Evolutionary conservation across 1,140 invertebrate species (phyloP).

Genomic region (Acromyrmex charruanus): DNA sequence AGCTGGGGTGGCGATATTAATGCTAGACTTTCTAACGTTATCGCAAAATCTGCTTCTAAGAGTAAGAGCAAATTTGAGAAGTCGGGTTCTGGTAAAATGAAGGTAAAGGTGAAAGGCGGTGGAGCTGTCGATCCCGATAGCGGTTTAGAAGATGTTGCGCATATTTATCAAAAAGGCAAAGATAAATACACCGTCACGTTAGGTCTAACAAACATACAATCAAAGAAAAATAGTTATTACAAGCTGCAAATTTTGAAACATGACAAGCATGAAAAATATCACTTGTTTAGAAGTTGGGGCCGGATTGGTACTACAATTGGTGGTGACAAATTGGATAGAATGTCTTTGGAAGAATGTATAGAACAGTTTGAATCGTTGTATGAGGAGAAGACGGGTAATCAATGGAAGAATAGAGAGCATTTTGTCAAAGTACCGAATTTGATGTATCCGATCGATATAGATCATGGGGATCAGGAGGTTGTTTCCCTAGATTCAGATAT

Average conservation of each 20-base stretch:
- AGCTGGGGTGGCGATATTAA: slow-evolving; percentile 93
- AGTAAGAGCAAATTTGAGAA: slow-evolving; percentile 90
- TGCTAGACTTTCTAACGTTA: slow-evolving; percentile 85
- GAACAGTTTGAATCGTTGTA: slow-evolving; percentile 90
- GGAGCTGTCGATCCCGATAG: slow-evolving; percentile 96
- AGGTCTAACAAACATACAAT: slow-evolving; percentile 94
- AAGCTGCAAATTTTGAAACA: slow-evolving; percentile 96
- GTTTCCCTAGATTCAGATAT: slow-evolving; percentile 80
- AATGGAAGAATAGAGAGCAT: slow-evolving; percentile 89
- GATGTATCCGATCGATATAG: slow-evolving; percentile 96
- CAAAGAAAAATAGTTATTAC: slow-evolving; percentile 97
- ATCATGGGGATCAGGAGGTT: slow-evolving; percentile 90
- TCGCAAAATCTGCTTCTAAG: slow-evolving; percentile 78
- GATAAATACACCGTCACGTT: slow-evolving; percentile 93
- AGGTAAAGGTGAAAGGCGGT: slow-evolving; percentile 94
- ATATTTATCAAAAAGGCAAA: slow-evolving; percentile 90
- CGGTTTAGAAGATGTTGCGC: slow-evolving; percentile 92
- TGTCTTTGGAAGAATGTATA: slow-evolving; percentile 88
- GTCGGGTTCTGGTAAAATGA: slow-evolving; percentile 89
- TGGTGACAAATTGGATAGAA: slow-evolving; percentile 91
- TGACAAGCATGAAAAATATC: slow-evolving; percentile 90
- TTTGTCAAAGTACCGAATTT: slow-evolving; percentile 94
- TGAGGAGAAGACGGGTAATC: slow-evolving; percentile 95
- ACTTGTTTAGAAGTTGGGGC: slow-evolving; percentile 97
- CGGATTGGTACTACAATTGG: slow-evolving; percentile 98